These are phyloP conservation scores for Hippocampus barbouri DNA, from an alignment of 2,113 vertebrate species.

Conservation along the genomic window DNA sequence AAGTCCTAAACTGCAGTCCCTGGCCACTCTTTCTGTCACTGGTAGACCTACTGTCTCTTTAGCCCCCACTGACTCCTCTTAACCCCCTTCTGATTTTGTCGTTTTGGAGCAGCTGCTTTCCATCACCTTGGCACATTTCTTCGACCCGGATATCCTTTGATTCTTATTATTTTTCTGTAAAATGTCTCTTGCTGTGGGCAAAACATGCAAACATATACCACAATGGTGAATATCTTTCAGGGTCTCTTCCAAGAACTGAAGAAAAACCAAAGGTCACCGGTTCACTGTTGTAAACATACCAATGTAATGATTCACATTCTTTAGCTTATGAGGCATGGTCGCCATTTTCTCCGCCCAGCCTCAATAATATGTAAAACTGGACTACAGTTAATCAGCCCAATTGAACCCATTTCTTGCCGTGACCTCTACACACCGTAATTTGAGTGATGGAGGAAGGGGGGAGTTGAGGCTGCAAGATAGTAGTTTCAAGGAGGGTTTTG, in stretches of 20 bases:
- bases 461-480: constrained; percentile 52
- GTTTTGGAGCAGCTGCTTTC: constrained; percentile 71
- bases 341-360: constrained; percentile 23
- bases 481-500: constrained; percentile 57
- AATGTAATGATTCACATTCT: constrained; percentile 30
- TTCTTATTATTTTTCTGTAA: constrained; percentile 62
- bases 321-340: constrained; percentile 10
- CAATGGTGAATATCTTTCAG: constrained; percentile 20
- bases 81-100: constrained; percentile 72
- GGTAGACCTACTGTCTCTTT: constrained; percentile 76
- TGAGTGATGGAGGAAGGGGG: constrained; percentile 57
- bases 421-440: constrained; percentile 64
- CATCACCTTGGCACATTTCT: constrained; percentile 52
- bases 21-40: constrained; percentile 77
- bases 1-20: constrained; percentile 75
- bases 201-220: constrained; percentile 32
- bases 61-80: constrained; percentile 78
- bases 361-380: constrained; percentile 43
- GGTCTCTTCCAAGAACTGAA: constrained; percentile 9
- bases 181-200: constrained; percentile 44
- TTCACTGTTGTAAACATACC: constrained; percentile 38
- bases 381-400: constrained; percentile 53
- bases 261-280: constrained; percentile 26
- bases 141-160: constrained; percentile 63
- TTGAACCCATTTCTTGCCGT: constrained; percentile 46